Conservation (phyloP, 2,797 vertebrate genomes). For the Micromesistius poutassou region DNA sequence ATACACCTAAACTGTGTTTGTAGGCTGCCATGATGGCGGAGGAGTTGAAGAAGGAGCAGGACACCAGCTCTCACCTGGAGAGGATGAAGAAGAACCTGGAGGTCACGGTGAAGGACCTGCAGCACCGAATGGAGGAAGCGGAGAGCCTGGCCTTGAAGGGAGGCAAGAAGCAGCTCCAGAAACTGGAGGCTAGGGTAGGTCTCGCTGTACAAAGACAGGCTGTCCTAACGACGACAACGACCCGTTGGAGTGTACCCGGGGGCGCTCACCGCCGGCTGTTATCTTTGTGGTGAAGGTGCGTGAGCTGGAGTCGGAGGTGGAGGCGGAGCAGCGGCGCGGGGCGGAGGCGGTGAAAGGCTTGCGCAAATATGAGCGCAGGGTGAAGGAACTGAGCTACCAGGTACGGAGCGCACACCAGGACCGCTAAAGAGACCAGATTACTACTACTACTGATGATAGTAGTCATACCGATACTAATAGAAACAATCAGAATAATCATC, state of each 20-base stretch:
- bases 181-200: conserved; percentile 78
- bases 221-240: background rate
- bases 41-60: conserved; percentile 90
- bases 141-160: conserved; percentile 87
- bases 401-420: conserved; percentile 46
- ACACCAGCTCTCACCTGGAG: conserved; percentile 87
- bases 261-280: background rate
- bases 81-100: conserved; percentile 89
- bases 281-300: conserved; percentile 66
- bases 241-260: background rate
- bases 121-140: conserved; percentile 84
- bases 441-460: background rate
- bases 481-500: too few relatives aligned
- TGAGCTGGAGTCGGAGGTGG: conserved; percentile 81
- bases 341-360: conserved; percentile 78
- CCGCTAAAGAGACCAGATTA: too few relatives aligned
- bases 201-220: background rate
- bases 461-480: background rate
- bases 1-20: background rate
- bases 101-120: conserved; percentile 84
- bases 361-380: conserved; percentile 78
- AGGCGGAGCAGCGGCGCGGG: conserved; percentile 78
- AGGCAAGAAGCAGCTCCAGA: conserved; percentile 88
- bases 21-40: conserved; percentile 94
- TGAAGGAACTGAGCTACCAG: conserved; percentile 85